These are phyloP conservation scores for Grammomys dolichurus DNA, from an alignment of 2,113 vertebrate genomes.

Conservation along the genomic window DNA sequence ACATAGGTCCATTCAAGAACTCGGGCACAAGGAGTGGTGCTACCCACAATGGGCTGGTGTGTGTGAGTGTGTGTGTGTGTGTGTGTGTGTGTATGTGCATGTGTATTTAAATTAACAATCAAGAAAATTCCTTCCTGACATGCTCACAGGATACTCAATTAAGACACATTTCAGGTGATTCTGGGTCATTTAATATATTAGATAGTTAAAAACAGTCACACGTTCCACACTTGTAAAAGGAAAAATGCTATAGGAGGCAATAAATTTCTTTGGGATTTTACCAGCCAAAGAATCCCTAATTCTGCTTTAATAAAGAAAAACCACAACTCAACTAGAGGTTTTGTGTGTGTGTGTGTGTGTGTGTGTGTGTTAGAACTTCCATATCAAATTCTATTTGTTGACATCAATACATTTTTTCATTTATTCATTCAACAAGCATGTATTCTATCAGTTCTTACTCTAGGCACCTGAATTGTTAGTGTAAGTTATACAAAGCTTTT, in stretches of 20 bases:
- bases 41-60: neutral
- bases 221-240: neutral
- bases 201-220: neutral
- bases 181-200: neutral
- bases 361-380: neutral
- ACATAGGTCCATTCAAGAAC: neutral
- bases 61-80: too few species aligned
- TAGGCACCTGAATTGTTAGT: neutral
- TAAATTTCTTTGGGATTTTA: slow-evolving; percentile 34
- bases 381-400: neutral
- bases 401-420: neutral
- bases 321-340: neutral
- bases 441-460: neutral
- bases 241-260: neutral
- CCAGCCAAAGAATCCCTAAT: neutral
- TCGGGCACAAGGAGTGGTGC: neutral
- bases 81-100: too few species aligned
- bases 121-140: neutral
- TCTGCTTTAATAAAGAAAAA: slow-evolving; percentile 3
- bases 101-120: neutral
- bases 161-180: neutral
- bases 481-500: neutral
- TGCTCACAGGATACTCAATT: neutral
- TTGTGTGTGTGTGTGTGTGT: too few species aligned
- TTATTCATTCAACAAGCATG: neutral